A percentile compares a stretch with the other conserved stretches of the same genome.
Conservation (phyloP, 2,113 vertebrate genomes). For the Felis chaus region DNA sequence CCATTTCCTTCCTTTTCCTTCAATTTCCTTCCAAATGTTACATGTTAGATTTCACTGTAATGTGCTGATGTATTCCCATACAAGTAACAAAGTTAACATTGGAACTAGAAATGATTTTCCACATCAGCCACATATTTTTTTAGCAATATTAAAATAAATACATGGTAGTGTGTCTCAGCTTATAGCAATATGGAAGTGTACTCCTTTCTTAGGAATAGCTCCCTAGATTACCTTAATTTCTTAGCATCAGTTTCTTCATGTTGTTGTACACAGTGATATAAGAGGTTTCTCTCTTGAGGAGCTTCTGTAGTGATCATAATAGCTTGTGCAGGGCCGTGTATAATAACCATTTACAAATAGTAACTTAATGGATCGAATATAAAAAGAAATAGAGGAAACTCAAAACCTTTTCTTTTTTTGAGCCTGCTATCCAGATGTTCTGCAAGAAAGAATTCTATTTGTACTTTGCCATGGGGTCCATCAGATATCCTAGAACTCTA, state of each 20-base stretch:
- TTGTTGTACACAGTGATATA: not conserved
- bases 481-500: not conserved
- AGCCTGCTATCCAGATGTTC: not conserved
- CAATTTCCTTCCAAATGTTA: not conserved
- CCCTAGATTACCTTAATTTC: not conserved
- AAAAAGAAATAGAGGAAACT: not conserved
- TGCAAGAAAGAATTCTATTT: not conserved
- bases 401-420: not conserved
- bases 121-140: not conserved
- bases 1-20: not conserved
- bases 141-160: not conserved
- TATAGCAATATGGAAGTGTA: not conserved
- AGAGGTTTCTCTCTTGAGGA: not conserved
- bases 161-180: not conserved
- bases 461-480: not conserved
- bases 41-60: not conserved
- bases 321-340: not conserved
- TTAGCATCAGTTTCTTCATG: not conserved
- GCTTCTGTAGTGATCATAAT: not conserved
- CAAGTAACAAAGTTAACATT: not conserved
- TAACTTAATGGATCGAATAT: not conserved
- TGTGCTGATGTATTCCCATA: not conserved
- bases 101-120: not conserved
- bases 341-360: not conserved
- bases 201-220: not conserved